Conservation (phyloP, 2,888 invertebrate species). For the Stenolophus ochropezus region DNA sequence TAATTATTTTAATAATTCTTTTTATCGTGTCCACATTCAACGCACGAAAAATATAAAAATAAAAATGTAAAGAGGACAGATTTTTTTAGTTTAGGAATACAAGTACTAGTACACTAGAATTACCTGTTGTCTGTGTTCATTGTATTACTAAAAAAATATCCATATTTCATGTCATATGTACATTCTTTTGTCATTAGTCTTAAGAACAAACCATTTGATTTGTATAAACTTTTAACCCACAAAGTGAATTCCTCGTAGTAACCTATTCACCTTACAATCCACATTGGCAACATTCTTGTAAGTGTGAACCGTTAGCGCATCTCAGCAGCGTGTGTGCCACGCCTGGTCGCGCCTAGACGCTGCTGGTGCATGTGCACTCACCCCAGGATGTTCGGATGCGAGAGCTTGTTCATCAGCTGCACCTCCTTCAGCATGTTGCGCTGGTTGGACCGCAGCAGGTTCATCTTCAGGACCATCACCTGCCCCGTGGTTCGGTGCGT, state of each 20-base stretch:
- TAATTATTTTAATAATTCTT: too few species aligned
- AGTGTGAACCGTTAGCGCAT: constrained; percentile 3
- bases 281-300: constrained; percentile 30
- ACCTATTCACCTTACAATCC: constrained; percentile 12
- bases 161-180: too few species aligned
- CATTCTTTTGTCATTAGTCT: too few species aligned
- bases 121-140: too few species aligned
- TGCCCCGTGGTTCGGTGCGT: constrained; percentile 94
- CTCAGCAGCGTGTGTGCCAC: not conserved
- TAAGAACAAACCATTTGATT: not conserved
- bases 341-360: not conserved
- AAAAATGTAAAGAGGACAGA: too few species aligned
- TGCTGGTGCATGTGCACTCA: too few species aligned
- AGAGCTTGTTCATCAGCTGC: constrained; percentile 95
- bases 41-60: too few species aligned
- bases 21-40: too few species aligned
- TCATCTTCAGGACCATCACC: constrained; percentile 98
- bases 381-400: constrained; percentile 96
- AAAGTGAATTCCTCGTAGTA: not conserved
- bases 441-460: constrained; percentile 93
- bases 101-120: too few species aligned
- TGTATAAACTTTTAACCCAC: not conserved
- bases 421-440: constrained; percentile 98
- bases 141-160: too few species aligned
- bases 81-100: too few species aligned